Conservation (phyloP, 2,888 invertebrate species). For the Tenthredo notha region DNA sequence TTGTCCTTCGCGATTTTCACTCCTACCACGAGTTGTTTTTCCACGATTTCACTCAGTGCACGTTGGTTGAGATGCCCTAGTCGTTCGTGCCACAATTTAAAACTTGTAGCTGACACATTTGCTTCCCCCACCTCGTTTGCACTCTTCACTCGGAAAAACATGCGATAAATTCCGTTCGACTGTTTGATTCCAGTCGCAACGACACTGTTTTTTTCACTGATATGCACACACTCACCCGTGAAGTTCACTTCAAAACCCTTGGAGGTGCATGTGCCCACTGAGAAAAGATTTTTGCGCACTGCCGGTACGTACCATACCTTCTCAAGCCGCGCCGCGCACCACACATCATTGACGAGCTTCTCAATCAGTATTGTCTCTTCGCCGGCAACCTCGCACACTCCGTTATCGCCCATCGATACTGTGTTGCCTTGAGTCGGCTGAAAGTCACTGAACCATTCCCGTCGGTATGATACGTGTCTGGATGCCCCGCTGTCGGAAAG, state of each 20-base stretch:
- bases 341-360: conserved; percentile 36
- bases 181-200: conserved; percentile 50
- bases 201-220: no score
- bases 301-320: conserved; percentile 59
- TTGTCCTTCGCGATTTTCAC: conserved; percentile 53
- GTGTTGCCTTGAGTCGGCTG: neutral
- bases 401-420: conserved; percentile 44
- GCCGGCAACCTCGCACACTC: conserved; percentile 38
- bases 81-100: conserved; percentile 60
- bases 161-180: conserved; percentile 53
- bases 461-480: conserved; percentile 50
- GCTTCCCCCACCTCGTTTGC: conserved; percentile 36
- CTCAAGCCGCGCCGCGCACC: conserved; percentile 50
- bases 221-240: neutral
- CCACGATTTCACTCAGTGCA: conserved; percentile 45
- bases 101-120: conserved; percentile 48
- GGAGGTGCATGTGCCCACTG: conserved; percentile 52
- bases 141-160: conserved; percentile 52
- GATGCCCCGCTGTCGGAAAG: conserved; percentile 54
- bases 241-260: conserved; percentile 42
- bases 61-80: conserved; percentile 56
- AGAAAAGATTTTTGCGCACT: conserved; percentile 59
- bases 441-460: conserved; percentile 53
- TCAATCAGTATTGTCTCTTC: conserved; percentile 47
- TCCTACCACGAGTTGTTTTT: conserved; percentile 51